These are phyloP conservation scores for Pocillopora damicornis DNA, from an alignment of 64 coral and sea anemone genomes.

Conservation along the genomic window DNA sequence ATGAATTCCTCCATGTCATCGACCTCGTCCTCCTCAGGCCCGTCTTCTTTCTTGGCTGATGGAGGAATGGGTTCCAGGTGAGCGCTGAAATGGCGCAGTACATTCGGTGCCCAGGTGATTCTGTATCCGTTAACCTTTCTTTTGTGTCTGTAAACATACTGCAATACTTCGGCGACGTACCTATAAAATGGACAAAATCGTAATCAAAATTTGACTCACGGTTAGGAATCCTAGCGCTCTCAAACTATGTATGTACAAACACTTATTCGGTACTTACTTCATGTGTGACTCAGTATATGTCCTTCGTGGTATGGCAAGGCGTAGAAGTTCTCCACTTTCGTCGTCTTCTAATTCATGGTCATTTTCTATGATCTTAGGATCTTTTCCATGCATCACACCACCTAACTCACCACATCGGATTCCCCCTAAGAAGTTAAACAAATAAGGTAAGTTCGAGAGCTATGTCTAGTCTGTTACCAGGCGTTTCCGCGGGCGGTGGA, in stretches of 20 bases:
- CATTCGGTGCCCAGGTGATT: slow-evolving; percentile 44
- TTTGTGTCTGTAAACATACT: slow-evolving; percentile 22
- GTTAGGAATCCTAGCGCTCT: not conserved
- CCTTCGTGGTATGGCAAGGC: slow-evolving; percentile 58
- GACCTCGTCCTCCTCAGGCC: not conserved
- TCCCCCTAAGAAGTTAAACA: slow-evolving; percentile 3
- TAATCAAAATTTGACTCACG: not conserved
- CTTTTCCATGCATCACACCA: slow-evolving; percentile 46
- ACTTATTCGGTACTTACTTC: slow-evolving; percentile 16
- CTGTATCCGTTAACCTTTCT: slow-evolving; percentile 17
- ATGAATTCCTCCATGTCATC: not conserved
- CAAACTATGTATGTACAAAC: not conserved
- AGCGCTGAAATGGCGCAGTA: slow-evolving; percentile 54
- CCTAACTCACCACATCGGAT: slow-evolving; percentile 53
- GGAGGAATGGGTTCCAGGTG: slow-evolving; percentile 26
- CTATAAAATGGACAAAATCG: not conserved
- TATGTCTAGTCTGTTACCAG: not conserved
- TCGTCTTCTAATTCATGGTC: not conserved
- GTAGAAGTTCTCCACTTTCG: slow-evolving; percentile 28
- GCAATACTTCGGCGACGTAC: slow-evolving; percentile 58
- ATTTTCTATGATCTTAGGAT: not conserved
- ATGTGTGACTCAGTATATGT: slow-evolving; percentile 70
- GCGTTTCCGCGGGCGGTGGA: too few species aligned
- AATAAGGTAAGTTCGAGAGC: not conserved
- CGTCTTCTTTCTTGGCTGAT: not conserved